These are phyloP conservation scores for Cuculus canorus DNA, from an alignment of 2,797 vertebrate species.

Conservation along the genomic window DNA sequence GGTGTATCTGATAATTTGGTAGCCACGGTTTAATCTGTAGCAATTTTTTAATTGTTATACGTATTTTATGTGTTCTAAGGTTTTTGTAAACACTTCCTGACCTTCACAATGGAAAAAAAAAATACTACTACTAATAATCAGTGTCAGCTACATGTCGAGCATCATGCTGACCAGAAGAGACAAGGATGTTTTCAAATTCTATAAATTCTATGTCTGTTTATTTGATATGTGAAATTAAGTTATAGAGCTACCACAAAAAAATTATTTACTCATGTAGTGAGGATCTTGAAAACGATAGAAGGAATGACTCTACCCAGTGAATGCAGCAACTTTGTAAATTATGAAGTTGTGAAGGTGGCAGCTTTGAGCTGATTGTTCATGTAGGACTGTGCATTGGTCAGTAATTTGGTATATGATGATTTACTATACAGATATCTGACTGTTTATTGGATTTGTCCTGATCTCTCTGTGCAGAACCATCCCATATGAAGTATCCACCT, in stretches of 20 bases:
- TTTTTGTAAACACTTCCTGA: neutral
- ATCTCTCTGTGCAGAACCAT: neutral
- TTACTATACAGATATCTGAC: neutral
- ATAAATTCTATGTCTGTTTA: neutral
- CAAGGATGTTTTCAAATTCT: neutral
- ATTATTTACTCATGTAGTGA: accelerated
- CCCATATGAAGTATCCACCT: neutral
- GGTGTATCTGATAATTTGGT: neutral
- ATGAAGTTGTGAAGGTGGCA: neutral
- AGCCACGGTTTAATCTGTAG: neutral
- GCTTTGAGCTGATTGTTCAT: neutral
- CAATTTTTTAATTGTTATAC: neutral
- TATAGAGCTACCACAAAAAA: neutral
- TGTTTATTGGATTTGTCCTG: neutral
- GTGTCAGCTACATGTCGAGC: neutral
- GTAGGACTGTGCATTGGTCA: neutral
- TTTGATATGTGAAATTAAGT: neutral
- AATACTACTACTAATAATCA: neutral
- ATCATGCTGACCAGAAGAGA: neutral
- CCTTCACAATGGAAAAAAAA: neutral
- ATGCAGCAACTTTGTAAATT: neutral
- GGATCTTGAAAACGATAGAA: neutral
- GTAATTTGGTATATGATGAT: neutral
- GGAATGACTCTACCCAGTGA: neutral
- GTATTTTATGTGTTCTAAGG: neutral